Base-by-base conservation (phyloP, 1,140 invertebrate species). In the Lordiphosa clarofinis region DNA sequence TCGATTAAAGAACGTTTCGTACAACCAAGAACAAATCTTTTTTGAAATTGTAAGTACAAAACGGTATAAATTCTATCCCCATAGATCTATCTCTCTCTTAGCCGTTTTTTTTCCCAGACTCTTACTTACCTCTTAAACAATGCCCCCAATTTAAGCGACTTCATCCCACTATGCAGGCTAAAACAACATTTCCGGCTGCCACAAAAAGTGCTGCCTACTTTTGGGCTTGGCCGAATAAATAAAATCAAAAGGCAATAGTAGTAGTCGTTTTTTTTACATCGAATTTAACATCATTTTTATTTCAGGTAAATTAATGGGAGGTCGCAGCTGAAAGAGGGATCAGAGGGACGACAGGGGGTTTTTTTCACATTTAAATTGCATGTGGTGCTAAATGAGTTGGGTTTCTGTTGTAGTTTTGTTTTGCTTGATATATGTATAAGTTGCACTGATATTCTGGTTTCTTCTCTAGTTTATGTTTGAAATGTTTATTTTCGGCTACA, bases 281-380 rank as follows among this genome's bases (percentile, higher is more conserved):
- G 78, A 82, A 84, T 82, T 75, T 49, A 82, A 82, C 76, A 82
- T 84, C 57, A 56, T 68, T 75, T 76, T 71, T 76, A 63, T 66
- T 70, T 78, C 78, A 69, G 78, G 63, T 81, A 81, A 81, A 81
- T 81, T 62, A 81, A 81, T 60, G 56, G 67, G 49, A 38, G 44
- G 43, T 60, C 64, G 65, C 63, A 43, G 70, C 48, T 60, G 56
- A 56, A 43, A 39, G 56, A 40, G 50, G 33, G 24, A 9, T 36
- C 33, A 35, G 57, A 39, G 43, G 39, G 52, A 11, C 21, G 37
- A 12, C 33, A 15, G 33, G 36, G 46, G 53, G 54, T 59, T 58
- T 66, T 73, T n/a, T n/a, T n/a, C 50, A 76, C 76, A 82, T 82
- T 76, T 81, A 82, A 79, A 72, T 81, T 76, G 72, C 76, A 72